Conservation (phyloP, 1,140 invertebrate species). For the Euglossa dilemma region DNA sequence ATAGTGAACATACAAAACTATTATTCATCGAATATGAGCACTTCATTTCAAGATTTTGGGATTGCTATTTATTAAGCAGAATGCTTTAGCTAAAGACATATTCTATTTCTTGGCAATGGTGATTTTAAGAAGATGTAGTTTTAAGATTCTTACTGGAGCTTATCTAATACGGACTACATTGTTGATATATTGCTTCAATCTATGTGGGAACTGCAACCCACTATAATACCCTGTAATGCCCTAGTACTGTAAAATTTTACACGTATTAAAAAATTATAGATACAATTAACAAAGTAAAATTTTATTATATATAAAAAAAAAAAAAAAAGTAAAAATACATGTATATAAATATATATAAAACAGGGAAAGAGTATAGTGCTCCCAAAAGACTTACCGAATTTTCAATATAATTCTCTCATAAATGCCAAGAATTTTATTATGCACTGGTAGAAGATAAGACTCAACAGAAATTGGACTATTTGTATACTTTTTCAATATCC, state of each 20-base stretch:
- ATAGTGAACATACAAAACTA: conserved; percentile 64
- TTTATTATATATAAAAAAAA: too few relatives aligned
- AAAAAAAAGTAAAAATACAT: conserved; percentile 22
- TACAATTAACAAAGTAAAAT: too few relatives aligned
- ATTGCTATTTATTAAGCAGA: conserved; percentile 70
- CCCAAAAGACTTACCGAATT: conserved; percentile 61
- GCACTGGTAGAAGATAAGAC: conserved; percentile 69
- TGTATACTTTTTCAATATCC: conserved; percentile 73
- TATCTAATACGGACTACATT: conserved; percentile 64
- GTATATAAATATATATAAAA: conserved; percentile 33
- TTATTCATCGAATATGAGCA: conserved; percentile 63
- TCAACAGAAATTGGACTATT: conserved; percentile 70
- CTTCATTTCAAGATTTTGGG: conserved; percentile 71
- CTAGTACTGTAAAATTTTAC: conserved; percentile 64
- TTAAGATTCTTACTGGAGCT: conserved; percentile 70
- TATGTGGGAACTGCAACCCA: conserved; percentile 53
- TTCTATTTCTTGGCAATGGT: conserved; percentile 65
- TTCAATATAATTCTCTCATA: conserved; percentile 66
- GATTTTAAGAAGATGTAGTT: conserved; percentile 70
- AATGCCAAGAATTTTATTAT: conserved; percentile 68
- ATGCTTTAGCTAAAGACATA: conserved; percentile 64
- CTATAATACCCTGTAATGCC: conserved; percentile 56
- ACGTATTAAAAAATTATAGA: too few relatives aligned
- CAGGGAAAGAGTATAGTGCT: conserved; percentile 64
- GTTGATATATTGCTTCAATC: conserved; percentile 62